These are phyloP conservation scores for Diacarnus erythraeanus DNA, from an alignment of 37 sponge, comb jelly and placozoan species.

Conservation along the genomic window DNA sequence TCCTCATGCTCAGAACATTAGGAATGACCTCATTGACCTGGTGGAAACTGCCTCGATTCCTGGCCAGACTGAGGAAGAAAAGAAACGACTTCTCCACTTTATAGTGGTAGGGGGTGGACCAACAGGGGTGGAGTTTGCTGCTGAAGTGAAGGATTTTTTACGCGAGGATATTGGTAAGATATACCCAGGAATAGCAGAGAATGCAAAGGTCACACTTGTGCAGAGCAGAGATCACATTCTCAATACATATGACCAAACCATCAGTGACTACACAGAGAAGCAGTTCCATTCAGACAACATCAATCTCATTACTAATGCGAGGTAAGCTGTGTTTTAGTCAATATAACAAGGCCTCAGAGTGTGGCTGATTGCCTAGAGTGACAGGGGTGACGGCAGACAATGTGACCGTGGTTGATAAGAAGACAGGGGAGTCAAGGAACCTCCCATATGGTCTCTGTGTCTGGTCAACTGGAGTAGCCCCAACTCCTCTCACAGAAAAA, in stretches of 20 bases:
- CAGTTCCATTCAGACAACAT: constrained; percentile 42
- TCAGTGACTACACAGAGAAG: constrained; percentile 63
- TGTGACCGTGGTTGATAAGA: constrained; percentile 43
- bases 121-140: constrained; percentile 81
- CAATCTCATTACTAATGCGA: constrained; percentile 43
- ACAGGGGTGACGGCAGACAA: constrained; percentile 26
- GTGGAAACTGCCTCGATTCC: constrained; percentile 75
- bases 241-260: constrained; percentile 63
- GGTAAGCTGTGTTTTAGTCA: no score
- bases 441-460: constrained; percentile 63
- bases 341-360: no score
- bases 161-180: constrained; percentile 59
- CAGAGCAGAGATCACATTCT: constrained; percentile 68
- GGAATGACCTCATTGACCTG: constrained; percentile 54
- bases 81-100: constrained; percentile 56
- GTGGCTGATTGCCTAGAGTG: constrained; percentile 40
- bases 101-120: constrained; percentile 78
- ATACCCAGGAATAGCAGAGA: constrained; percentile 30
- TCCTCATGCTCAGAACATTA: constrained; percentile 49
- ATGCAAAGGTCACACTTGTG: constrained; percentile 38
- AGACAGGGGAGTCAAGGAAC: constrained; percentile 12
- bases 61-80: constrained; percentile 50
- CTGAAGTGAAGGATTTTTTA: constrained; percentile 64
- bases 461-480: constrained; percentile 61
- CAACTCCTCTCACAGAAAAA: constrained; percentile 28